Evolutionary conservation across 2,888 invertebrate species (phyloP), one percentile per base, ranked within the genome.

Genomic region (Drosophila parthenogenetica): DNA sequence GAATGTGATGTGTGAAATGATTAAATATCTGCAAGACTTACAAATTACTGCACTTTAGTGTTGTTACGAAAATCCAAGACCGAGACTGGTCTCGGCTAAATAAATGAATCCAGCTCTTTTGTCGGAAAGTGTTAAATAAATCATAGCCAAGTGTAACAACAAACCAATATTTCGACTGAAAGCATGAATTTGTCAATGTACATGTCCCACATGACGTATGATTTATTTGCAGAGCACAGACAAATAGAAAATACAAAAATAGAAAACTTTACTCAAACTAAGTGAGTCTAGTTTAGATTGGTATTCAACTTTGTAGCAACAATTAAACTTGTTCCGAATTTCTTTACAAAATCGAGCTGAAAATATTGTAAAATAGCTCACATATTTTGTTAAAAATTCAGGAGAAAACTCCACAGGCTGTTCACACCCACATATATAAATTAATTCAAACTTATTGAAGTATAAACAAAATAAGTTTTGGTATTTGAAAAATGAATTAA

Each of bases 401-500:
- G 43, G 35, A 10, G 7, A 25, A 49, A 51, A 32, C 11, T 45
- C 46, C 16, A 7, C 14, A 5, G 51, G 29, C 32, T 19, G 11
- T 53, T 57, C 55, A 29, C 39, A 70, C 50, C 37, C 61, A 32
- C 39, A 53, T 42, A 45, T 48, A 29, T 22, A 19, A 64, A 59
- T 40, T 29, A 69, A 43, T 50, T 54, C 16, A 48, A 19, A 32
- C 14, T 14, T 45, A 37, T 29, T 43, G 17, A 37, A 32, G 58
- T 39, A 45, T 51, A 64, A 58, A 40, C 35, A 53, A 49, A 58
- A 45, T 35, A 45, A 55, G 35, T 37, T 40, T 48, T 29, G 25
- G 13, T 42, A 55, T 51, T 57, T 40, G 35, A 29, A 53, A 61
- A 66, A 61, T 80, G 61, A 77, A 70, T 80, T 72, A 63, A 77